These are phyloP conservation scores for Glaucidium brasilianum DNA, from an alignment of 2,113 vertebrate genomes.

Conservation along the genomic window DNA sequence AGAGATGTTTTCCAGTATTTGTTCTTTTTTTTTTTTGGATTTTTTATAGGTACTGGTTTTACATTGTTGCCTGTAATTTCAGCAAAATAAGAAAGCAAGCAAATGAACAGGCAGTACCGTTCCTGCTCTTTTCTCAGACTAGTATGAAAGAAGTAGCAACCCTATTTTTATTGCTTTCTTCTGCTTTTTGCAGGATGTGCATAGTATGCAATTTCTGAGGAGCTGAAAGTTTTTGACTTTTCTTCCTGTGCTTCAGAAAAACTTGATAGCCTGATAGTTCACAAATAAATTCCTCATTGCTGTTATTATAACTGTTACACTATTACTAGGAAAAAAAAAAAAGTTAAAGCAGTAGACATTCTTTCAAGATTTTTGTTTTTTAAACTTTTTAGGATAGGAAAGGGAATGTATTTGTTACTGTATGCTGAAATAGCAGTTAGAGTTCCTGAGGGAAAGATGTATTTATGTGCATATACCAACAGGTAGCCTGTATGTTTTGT, in stretches of 20 bases:
- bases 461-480: not conserved
- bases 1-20: slow-evolving; percentile 4
- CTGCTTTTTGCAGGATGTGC: not conserved
- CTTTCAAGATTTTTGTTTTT: not conserved
- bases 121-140: not conserved
- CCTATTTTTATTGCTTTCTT: not conserved
- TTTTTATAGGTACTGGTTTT: not conserved
- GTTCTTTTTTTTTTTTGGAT: not conserved
- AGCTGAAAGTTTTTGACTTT: not conserved
- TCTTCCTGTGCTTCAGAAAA: not conserved
- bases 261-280: not conserved
- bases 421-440: not conserved
- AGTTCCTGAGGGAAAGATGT: not conserved
- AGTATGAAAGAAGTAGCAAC: not conserved
- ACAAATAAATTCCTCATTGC: not conserved
- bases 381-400: not conserved
- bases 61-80: not conserved
- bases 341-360: not conserved
- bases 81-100: not conserved
- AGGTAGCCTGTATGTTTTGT: not conserved
- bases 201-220: not conserved
- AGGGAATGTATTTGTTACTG: not conserved
- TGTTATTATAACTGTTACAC: not conserved
- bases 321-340: not conserved
- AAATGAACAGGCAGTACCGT: not conserved